Base-by-base conservation (phyloP, 2,797 vertebrate genomes). In the Petrocephalus sullivani region DNA sequence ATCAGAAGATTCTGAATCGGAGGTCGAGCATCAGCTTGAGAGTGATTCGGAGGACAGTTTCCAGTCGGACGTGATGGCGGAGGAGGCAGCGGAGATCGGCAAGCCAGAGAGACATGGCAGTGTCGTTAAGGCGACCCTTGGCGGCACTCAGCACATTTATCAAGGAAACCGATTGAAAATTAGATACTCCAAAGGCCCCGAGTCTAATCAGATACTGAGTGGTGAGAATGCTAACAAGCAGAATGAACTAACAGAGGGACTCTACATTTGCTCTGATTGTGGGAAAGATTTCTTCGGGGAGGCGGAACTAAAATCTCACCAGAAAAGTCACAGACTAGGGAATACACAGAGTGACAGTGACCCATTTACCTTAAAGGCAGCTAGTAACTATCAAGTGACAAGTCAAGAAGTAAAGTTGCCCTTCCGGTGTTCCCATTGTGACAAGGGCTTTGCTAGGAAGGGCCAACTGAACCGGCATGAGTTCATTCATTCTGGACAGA, bases 201-300 rank as follows among this genome's bases (percentile, higher is more conserved):
- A 60, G 84, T 58, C 53, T 23, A 9, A 85, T 3, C 19, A 1
- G 28, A 19, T 58, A 9, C 12, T 60, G 54, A 7, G 53, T 1
- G 54, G 23, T 1, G 56, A 60, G 33, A 58, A 16, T 4, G 33
- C 28, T 67, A 8, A 64, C 33, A 49, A 21, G 37, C 86, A 61
- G 19, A 64, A 51, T 49, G 86, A 64, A 51, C 41, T 16, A 14
- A 41, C 60, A 9, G 86, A 87, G 4, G 21, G 86, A 87, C 86
- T 87, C 8, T 87, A 87, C 86, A 87, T 87, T 16, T 87, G 86
- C 21, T 87, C 86, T 16, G 58, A 87, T 37, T 87, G 86, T 37
- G 86, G 86, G n/a, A 87, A 87, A 67, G 86, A 87, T 51, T 87
- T 87, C 86, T 67, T 87, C 67, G 86, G 86, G n/a, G 86, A 87